phyloP scores from a whole-genome alignment of 2,888 invertebrate species.

The Limulus polyphemus region DNA sequence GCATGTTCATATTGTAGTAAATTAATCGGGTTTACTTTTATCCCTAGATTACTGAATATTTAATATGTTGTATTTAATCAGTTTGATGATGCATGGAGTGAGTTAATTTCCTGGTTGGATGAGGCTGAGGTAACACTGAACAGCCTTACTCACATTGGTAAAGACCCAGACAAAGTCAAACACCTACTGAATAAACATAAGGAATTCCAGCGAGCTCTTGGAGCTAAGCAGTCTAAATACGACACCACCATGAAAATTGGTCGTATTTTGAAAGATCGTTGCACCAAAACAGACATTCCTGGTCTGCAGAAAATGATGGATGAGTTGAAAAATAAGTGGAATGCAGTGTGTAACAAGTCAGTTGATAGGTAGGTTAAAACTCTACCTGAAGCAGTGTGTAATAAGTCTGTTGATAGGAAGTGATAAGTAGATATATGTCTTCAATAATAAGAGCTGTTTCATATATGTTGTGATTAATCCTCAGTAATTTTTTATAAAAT shows the following conservation, averaged over 20 bases:
- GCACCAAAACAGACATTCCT: slow-evolving; percentile 77
- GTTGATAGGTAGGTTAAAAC: slow-evolving; percentile 50
- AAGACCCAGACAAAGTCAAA: slow-evolving; percentile 79
- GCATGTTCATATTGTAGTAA: too few species aligned
- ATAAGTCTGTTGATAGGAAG: too few species aligned
- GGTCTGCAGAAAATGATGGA: slow-evolving; percentile 69
- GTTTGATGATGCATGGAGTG: slow-evolving; percentile 82
- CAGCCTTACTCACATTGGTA: slow-evolving; percentile 57
- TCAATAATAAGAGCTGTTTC: too few species aligned
- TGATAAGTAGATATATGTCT: too few species aligned
- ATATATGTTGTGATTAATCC: too few species aligned
- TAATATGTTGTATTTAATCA: too few species aligned
- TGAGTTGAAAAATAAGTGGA: slow-evolving; percentile 90
- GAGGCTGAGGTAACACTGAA: slow-evolving; percentile 74
- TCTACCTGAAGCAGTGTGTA: too few species aligned
- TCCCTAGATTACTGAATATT: too few species aligned
- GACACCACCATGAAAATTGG: slow-evolving; percentile 84
- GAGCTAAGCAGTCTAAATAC: slow-evolving; percentile 69
- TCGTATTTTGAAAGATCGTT: slow-evolving; percentile 79
- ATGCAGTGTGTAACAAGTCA: slow-evolving; percentile 80
- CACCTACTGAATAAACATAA: slow-evolving; percentile 71
- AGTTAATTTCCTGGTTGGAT: slow-evolving; percentile 76
- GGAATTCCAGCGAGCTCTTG: slow-evolving; percentile 82
- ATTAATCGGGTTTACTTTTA: too few species aligned
- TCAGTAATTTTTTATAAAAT: too few species aligned